A percentile compares a stretch with the other conserved stretches of the same genome.
phyloP scores from a whole-genome alignment of 2,113 vertebrate genomes.

The Gavialis gangeticus region DNA sequence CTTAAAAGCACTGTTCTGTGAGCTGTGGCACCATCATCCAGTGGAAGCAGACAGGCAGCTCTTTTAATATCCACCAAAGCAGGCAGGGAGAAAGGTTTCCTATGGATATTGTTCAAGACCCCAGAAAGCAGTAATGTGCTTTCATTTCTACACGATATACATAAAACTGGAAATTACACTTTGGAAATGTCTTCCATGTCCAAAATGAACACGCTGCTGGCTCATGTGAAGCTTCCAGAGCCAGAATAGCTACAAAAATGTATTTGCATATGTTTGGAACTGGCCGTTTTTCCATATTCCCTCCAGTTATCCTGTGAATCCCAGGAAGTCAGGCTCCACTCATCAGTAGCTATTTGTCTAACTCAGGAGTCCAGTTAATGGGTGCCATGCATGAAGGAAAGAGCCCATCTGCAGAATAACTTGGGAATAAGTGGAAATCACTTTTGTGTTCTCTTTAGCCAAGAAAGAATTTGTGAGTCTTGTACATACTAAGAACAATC shows the following conservation, averaged over 20 bases:
- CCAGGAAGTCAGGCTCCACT: background rate
- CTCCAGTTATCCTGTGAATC: background rate
- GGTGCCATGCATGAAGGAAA: background rate
- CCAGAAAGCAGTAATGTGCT: background rate
- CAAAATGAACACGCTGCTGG: background rate
- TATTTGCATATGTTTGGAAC: background rate
- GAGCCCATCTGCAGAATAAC: background rate
- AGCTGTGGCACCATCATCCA: background rate
- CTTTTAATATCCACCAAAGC: background rate
- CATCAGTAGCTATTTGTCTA: background rate
- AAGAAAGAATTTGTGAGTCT: background rate
- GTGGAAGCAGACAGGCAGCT: background rate
- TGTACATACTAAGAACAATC: background rate
- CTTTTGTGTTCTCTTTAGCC: background rate
- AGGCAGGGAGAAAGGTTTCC: background rate
- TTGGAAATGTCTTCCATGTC: background rate
- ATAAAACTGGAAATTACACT: background rate
- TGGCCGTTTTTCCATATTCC: background rate
- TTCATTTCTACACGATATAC: background rate
- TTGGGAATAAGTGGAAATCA: background rate
- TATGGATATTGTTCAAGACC: background rate
- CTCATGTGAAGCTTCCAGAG: background rate
- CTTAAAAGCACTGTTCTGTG: background rate
- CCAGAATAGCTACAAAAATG: background rate
- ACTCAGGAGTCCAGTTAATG: background rate